These are phyloP conservation scores for Rhagoletis pomonella DNA, from an alignment of 1,140 invertebrate species.

Conservation along the genomic window DNA sequence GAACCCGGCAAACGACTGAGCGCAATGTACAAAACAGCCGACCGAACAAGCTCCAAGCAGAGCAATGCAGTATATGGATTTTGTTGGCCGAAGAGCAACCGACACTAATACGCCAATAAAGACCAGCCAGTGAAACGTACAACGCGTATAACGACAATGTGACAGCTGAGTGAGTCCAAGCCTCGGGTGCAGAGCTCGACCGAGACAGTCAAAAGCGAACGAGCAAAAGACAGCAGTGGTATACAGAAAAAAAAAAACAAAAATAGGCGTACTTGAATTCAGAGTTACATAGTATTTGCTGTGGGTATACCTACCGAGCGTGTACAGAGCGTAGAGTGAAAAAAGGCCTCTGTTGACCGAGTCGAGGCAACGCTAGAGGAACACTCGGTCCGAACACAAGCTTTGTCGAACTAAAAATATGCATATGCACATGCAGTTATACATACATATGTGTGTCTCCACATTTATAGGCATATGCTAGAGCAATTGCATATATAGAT, in stretches of 20 bases:
- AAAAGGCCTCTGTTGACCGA: neutral
- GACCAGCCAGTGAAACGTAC: neutral
- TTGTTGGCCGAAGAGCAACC: conserved; percentile 28
- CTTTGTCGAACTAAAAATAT: conserved; percentile 9
- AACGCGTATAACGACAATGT: neutral
- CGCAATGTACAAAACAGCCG: neutral
- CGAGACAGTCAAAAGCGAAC: neutral
- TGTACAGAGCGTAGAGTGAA: neutral
- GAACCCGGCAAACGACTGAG: conserved; percentile 49
- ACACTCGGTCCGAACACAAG: conserved; percentile 12
- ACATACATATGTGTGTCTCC: neutral
- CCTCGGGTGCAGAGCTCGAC: conserved; percentile 27
- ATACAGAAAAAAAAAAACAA: neutral
- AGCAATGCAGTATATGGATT: neutral
- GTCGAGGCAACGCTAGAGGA: neutral
- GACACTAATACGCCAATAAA: conserved; percentile 10
- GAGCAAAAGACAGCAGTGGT: neutral
- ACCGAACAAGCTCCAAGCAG: conserved; percentile 45
- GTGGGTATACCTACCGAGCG: neutral
- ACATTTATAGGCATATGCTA: neutral
- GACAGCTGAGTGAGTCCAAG: conserved; percentile 42
- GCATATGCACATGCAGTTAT: neutral
- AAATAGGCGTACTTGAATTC: neutral
- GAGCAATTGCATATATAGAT: neutral
- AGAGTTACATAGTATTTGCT: neutral